Base-by-base conservation (phyloP, 2,888 invertebrate genomes). In the Cepaea hortensis region DNA sequence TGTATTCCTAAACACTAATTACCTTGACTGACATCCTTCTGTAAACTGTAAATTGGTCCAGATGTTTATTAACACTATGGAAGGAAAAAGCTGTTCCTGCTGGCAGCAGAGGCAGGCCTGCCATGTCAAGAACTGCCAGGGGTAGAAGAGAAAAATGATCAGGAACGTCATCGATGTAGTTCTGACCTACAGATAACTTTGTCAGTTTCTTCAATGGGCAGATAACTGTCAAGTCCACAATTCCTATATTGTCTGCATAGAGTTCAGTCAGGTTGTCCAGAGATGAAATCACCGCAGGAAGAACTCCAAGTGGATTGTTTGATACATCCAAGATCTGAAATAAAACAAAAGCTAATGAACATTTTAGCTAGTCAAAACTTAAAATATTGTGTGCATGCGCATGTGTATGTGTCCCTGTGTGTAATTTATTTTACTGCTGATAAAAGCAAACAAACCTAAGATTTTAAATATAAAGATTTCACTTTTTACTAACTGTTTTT, bases 101-200 rank as follows among this genome's bases (percentile, higher is more conserved):
- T 48, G 90, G 75, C 15, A 89, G 88, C 18, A 93, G 91, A 9
- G 91, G 91, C 3, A 93, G 88, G 81, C 93, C 93, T 62, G 92
- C 91, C 85, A 93, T 87, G 79, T 91, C 89, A 48, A 93, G 88
- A 5, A 87, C 86, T 13, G 86, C 87, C 86, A 93, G 88, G 15
- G 88, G 84, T 13, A 91, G 88, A 13, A 87, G 85, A 18, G 88
- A 86, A 9, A 92, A 70, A 23, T 90, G 87, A 18, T 88, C 89
- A 4, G 91, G 91, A 46, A 91, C 80, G 3, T 86, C 79, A 0
- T 86, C 75, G 4, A 91, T 88, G 9, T 88, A 85, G 72, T 91
- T 91, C 48, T 89, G 86, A n/a, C 89, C 90, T 7, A 91, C 76
- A 62, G 88, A 89, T 65, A 93, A 87, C 7, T 87, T 86, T 62